A percentile compares a stretch with the other conserved stretches of the same genome.
These are phyloP conservation scores for Andrena hattorfiana DNA, from an alignment of 2,888 invertebrate species.

Conservation along the genomic window DNA sequence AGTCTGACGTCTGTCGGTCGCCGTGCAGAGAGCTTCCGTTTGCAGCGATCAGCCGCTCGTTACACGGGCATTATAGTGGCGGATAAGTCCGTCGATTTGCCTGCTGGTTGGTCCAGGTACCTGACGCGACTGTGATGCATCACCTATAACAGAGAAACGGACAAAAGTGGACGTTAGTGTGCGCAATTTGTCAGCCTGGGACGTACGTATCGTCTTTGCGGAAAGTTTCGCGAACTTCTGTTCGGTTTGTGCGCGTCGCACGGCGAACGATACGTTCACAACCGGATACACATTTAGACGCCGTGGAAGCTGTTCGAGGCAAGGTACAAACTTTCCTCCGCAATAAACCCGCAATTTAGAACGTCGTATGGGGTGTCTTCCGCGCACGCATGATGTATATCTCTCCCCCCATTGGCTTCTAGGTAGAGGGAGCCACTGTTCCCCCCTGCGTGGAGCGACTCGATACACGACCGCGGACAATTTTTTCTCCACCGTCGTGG, in stretches of 20 bases:
- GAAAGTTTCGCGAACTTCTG: slow-evolving; percentile 15
- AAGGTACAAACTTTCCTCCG: slow-evolving; percentile 22
- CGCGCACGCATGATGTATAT: slow-evolving; percentile 23
- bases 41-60: slow-evolving; percentile 30
- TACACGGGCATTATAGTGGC: slow-evolving; percentile 60
- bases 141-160: slow-evolving; percentile 73
- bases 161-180: background rate
- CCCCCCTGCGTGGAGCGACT: background rate
- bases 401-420: slow-evolving; percentile 17
- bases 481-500: slow-evolving; percentile 8
- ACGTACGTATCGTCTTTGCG: background rate
- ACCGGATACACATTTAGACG: slow-evolving; percentile 19
- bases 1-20: background rate
- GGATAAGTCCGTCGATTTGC: slow-evolving; percentile 25
- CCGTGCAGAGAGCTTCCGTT: slow-evolving; percentile 6
- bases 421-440: background rate
- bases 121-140: slow-evolving; percentile 68
- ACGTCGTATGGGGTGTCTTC: slow-evolving; percentile 35
- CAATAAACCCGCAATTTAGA: slow-evolving; percentile 45
- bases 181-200: background rate
- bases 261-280: background rate
- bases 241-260: background rate
- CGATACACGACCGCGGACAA: slow-evolving; percentile 29
- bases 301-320: slow-evolving; percentile 31
- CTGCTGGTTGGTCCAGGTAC: slow-evolving; percentile 29